phyloP scores from a whole-genome alignment of 30 jellyfish, hydroid and myxozoan genomes.

The Nemopilema nomurai region DNA sequence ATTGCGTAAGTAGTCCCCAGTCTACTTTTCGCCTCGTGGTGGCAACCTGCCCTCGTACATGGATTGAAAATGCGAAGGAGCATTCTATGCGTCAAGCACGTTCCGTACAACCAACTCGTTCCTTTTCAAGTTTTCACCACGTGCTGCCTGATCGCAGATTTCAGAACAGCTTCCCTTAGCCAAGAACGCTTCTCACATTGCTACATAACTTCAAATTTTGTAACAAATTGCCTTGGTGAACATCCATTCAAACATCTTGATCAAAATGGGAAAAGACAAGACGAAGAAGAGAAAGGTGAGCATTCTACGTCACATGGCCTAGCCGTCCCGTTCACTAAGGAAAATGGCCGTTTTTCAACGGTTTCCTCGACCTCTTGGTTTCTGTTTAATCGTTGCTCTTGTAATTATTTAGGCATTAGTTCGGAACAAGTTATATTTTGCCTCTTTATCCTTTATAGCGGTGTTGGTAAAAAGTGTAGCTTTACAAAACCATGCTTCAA shows the following conservation, averaged over 20 bases:
- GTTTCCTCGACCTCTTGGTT: neutral
- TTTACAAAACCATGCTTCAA: too few relatives aligned
- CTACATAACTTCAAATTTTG: neutral
- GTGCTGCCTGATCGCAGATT: slow-evolving; percentile 10
- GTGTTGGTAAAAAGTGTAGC: too few relatives aligned
- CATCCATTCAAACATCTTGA: slow-evolving; percentile 1
- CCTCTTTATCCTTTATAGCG: too few relatives aligned
- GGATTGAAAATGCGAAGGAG: slow-evolving; percentile 7
- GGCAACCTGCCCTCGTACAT: neutral
- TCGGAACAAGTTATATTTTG: too few relatives aligned
- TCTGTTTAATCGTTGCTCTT: too few relatives aligned
- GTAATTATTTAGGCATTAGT: too few relatives aligned
- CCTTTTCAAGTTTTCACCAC: slow-evolving; percentile 39
- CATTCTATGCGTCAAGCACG: slow-evolving; percentile 42
- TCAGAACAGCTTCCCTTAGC: neutral
- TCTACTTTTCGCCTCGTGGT: neutral
- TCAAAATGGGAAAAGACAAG: slow-evolving; percentile 66
- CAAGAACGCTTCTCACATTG: neutral
- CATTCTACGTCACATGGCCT: neutral
- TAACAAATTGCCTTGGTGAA: too few relatives aligned
- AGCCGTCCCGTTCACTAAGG: neutral
- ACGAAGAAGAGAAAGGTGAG: slow-evolving; percentile 68
- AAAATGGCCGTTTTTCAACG: slow-evolving; percentile 23
- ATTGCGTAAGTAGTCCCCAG: neutral
- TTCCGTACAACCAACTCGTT: neutral